These are phyloP conservation scores for Drosophila biarmipes DNA, from an alignment of 1,140 invertebrate species.

Conservation along the genomic window DNA sequence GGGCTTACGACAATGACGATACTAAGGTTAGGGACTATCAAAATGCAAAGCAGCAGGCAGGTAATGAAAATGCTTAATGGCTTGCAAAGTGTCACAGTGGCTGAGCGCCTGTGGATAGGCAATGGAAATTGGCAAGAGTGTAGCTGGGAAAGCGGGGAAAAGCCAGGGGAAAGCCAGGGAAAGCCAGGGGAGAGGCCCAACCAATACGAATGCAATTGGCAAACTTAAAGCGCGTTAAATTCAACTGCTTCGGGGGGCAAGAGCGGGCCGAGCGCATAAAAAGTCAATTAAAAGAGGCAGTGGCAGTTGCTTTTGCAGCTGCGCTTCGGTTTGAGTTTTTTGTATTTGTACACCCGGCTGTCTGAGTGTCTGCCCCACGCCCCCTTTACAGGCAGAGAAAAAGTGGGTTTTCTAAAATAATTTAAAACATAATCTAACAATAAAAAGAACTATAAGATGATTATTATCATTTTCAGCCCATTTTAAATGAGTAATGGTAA, in stretches of 20 bases:
- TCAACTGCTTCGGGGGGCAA: conserved; percentile 40
- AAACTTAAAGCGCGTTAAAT: conserved; percentile 80
- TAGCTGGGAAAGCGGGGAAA: conserved; percentile 2
- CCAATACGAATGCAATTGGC: conserved; percentile 55
- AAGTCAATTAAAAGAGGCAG: conserved; percentile 76
- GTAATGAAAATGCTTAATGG: conserved; percentile 83
- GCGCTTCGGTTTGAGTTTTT: conserved; percentile 59
- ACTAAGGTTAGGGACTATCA: conserved; percentile 69
- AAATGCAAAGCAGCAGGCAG: conserved; percentile 79
- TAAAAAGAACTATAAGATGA: too few relatives aligned
- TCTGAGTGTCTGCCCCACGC: conserved; percentile 35
- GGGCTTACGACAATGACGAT: conserved; percentile 62
- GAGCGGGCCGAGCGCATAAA: conserved; percentile 64
- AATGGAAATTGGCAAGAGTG: conserved; percentile 45
- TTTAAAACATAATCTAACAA: too few relatives aligned
- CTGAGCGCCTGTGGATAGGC: conserved; percentile 65
- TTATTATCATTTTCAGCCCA: too few relatives aligned
- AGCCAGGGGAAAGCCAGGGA: conserved; percentile 3
- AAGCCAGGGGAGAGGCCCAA: conserved; percentile 4
- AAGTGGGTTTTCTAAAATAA: too few relatives aligned
- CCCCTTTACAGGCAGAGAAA: conserved; percentile 8
- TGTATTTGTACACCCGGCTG: conserved; percentile 33
- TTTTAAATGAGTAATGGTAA: too few relatives aligned
- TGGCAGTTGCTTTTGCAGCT: conserved; percentile 75
- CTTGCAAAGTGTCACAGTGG: conserved; percentile 82